Conservation (phyloP, 2,888 invertebrate species). For the Apeira syringaria region DNA sequence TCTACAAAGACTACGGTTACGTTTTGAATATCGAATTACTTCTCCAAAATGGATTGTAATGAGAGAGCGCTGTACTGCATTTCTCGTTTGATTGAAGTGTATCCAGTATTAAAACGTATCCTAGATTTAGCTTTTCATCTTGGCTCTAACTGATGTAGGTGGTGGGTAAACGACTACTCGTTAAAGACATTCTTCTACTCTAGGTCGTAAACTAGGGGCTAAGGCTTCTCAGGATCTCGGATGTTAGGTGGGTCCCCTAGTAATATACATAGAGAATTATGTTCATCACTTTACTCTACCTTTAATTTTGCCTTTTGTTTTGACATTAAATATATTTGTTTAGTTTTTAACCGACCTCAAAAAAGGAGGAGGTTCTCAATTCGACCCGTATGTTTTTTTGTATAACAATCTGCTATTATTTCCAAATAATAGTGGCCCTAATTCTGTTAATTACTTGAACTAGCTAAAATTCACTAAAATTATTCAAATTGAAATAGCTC, state of each 20-base stretch:
- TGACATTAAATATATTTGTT: too few species aligned
- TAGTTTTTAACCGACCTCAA: too few species aligned
- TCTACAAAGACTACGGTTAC: too few species aligned
- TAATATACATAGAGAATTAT: slow-evolving; percentile 8
- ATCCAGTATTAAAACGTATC: slow-evolving; percentile 11
- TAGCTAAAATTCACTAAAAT: too few species aligned
- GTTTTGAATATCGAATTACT: slow-evolving; percentile 21
- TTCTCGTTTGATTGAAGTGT: slow-evolving; percentile 8
- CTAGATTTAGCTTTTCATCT: slow-evolving; percentile 10
- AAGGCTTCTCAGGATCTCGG: slow-evolving; percentile 1
- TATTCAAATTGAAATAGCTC: too few species aligned
- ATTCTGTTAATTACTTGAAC: too few species aligned
- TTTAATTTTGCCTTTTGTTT: too few species aligned
- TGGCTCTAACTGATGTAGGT: neutral
- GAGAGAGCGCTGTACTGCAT: slow-evolving; percentile 2
- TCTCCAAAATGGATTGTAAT: slow-evolving; percentile 10
- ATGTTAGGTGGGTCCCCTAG: neutral
- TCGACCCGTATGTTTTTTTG: too few species aligned
- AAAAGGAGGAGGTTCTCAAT: too few species aligned
- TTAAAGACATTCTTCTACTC: too few species aligned
- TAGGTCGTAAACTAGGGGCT: slow-evolving; percentile 8
- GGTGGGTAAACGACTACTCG: slow-evolving; percentile 1
- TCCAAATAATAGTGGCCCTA: too few species aligned
- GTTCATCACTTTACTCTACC: slow-evolving; percentile 3
- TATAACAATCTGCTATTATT: too few species aligned